Base-by-base conservation (phyloP, 2,888 invertebrate genomes). In the Pomacea canaliculata region DNA sequence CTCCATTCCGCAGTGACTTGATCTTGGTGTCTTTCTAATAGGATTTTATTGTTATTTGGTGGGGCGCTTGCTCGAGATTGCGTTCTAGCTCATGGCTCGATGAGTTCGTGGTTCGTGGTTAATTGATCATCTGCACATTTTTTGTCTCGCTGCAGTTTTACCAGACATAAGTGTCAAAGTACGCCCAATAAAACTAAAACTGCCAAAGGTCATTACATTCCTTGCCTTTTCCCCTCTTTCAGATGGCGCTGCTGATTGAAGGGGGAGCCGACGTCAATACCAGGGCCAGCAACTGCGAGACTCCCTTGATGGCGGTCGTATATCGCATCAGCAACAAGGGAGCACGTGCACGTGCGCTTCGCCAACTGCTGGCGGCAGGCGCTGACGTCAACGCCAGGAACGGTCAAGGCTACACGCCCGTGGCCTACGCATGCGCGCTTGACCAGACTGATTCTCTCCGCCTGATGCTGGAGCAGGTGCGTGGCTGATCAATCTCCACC, bases 391-490 rank as follows among this genome's bases (percentile, higher is more conserved):
- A 85, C 76, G 75, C 76, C 37, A 71, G 70, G 56, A 83, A 83
- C 76, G 73, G 67, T 16, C 73, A 80, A 62, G 82, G 84, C 37
- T 82, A 83, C 49, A 83, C 83, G 8, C 77, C 83, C 7, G 72
- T 85, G 60, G 81, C 82, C 76, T 83, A 81, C 63, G 79, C 85
- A 9, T 85, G 83, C 70, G 81, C 83, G 18, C 76, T 82, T n/a
- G 76, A 82, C 71, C 83, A 83, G 51, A 19, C 71, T 8, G 81
- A 83, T 51, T 77, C 80, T n/a, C 27, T 84, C 2, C 70, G 69
- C 19, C 66, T 82, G 37, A 69, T 85, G 7, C 63, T 85, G 13
- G 76, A 80, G 7, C 79, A 81, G 79, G 85, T 85, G 70, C 76
- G 79, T 72, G 8, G 37, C 23, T 48, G 19, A 60, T 73, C 49